A percentile compares a stretch with the other conserved stretches of the same genome.
Conservation (phyloP, 2,888 invertebrate species). For the Argyresthia albistria region DNA sequence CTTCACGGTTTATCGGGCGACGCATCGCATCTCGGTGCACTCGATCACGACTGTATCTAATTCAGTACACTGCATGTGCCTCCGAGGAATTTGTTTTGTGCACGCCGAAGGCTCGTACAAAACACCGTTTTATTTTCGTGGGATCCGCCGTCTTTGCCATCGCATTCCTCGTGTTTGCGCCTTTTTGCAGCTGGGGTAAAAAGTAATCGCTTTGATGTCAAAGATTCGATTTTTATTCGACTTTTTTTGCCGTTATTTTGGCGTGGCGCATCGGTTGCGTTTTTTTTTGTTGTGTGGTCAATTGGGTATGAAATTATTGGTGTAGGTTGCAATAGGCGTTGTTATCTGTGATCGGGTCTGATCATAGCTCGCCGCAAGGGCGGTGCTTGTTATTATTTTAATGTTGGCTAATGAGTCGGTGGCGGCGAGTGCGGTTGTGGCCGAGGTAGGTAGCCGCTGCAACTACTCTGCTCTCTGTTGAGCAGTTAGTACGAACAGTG, state of each 20-base stretch:
- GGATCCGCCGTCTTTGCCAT: slow-evolving; percentile 35
- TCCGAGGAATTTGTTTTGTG: slow-evolving; percentile 63
- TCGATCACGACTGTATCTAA: slow-evolving; percentile 62
- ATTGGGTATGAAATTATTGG: background rate
- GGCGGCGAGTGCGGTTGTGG: slow-evolving; percentile 43
- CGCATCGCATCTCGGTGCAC: slow-evolving; percentile 28
- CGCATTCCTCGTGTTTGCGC: slow-evolving; percentile 39
- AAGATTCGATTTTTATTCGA: slow-evolving; percentile 11
- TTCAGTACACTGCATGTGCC: slow-evolving; percentile 58
- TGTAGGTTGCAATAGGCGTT: slow-evolving; percentile 13
- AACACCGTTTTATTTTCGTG: slow-evolving; percentile 56
- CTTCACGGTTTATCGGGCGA: slow-evolving; percentile 37
- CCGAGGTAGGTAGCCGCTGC: slow-evolving; percentile 12
- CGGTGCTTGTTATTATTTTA: slow-evolving; percentile 43
- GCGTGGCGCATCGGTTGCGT: background rate
- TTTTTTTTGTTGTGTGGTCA: background rate
- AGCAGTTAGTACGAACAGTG: slow-evolving; percentile 10
- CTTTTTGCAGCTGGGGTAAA: slow-evolving; percentile 28
- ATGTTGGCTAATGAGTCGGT: slow-evolving; percentile 44
- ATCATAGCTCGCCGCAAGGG: slow-evolving; percentile 21
- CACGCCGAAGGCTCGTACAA: slow-evolving; percentile 30
- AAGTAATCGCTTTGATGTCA: slow-evolving; percentile 39
- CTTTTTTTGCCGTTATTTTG: slow-evolving; percentile 2
- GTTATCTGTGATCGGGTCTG: slow-evolving; percentile 22
- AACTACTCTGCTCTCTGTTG: too few relatives aligned